phyloP scores from a whole-genome alignment of 2,888 invertebrate genomes.

The Eutolmus rufibarbis region DNA sequence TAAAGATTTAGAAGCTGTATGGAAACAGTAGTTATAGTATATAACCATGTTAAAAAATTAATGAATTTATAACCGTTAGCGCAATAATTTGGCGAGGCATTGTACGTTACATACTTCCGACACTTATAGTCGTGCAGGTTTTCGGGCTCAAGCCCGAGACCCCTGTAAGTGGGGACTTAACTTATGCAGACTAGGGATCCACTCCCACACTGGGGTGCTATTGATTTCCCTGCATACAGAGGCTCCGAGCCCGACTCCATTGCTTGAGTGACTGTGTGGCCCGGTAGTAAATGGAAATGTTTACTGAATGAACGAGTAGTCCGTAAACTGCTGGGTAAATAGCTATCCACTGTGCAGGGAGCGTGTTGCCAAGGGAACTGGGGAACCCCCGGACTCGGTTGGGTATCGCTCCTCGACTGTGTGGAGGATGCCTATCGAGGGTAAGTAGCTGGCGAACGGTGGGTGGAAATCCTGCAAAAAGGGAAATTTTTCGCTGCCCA shows the following conservation, averaged over 20 bases:
- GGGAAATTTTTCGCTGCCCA: slow-evolving; percentile 15
- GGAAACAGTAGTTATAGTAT: too few relatives aligned
- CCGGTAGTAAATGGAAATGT: background rate
- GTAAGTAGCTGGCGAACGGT: background rate
- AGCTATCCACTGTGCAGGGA: background rate
- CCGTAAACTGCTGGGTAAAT: slow-evolving; percentile 2
- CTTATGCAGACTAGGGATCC: background rate
- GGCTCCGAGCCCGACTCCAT: background rate
- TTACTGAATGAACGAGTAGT: slow-evolving; percentile 21
- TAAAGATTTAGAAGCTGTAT: too few relatives aligned
- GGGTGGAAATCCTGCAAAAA: background rate
- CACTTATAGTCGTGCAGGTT: background rate
- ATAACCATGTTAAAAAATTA: too few relatives aligned
- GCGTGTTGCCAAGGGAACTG: background rate
- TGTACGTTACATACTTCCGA: background rate
- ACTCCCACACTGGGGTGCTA: background rate
- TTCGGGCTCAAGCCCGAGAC: background rate
- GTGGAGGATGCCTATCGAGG: background rate
- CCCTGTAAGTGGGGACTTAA: background rate
- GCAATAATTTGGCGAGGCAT: background rate
- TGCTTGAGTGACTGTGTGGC: background rate
- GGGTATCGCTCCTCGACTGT: background rate
- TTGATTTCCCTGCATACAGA: background rate
- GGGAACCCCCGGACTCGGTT: background rate
- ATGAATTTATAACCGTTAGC: too few relatives aligned